Base-by-base conservation (phyloP, 2,797 vertebrate species). In the Decapterus maruadsi region DNA sequence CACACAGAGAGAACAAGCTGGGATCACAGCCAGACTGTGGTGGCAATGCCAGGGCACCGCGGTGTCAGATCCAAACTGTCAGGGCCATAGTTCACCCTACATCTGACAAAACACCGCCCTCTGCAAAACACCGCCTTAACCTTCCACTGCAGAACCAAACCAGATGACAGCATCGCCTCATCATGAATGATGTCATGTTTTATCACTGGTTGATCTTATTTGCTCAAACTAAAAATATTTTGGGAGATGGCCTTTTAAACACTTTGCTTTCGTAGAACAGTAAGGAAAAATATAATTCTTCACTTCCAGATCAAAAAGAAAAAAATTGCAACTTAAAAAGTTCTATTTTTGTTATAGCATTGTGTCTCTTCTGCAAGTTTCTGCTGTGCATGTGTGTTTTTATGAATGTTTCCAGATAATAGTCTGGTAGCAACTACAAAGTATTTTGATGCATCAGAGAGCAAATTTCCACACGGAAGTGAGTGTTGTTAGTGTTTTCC, bases 1-100 rank as follows among this genome's bases (percentile, higher is more conserved):
- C n/a, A 38, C n/a, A 78, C 60, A 82, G 65, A 74, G 31, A 64
- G 58, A 86, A 69, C 36, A 55, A 51, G 60, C 74, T 36, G 31
- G 71, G 79, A 83, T 42, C 20, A 40, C 46, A 60, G 84, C 80
- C 85, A 91, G 74, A 68, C 45, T 20, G 54, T 14, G 58, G 53
- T 67, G 65, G 68, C 73, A 70, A 48, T 38, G 77, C 22, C 75
- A 76, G 64, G 38, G 63, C 17, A 64, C 60, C 65, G 43, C 54
- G 56, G 59, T 54, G 67, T 70, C 64, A 76, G 53, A 69, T 50
- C 60, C 65, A 72, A 67, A 74, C 16, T 17, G 36, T 36, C 48
- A 48, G 61, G 64, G 46, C 45, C 53, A 36, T 0, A 65, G 38
- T 65, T 48, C 60, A 57, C 26, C 36, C 34, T 55, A 1, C 22